Percentiles rank a stretch among this genome's conserved stretches.
These are phyloP conservation scores for Thera britannica DNA, from an alignment of 2,888 invertebrate species.

Conservation along the genomic window DNA sequence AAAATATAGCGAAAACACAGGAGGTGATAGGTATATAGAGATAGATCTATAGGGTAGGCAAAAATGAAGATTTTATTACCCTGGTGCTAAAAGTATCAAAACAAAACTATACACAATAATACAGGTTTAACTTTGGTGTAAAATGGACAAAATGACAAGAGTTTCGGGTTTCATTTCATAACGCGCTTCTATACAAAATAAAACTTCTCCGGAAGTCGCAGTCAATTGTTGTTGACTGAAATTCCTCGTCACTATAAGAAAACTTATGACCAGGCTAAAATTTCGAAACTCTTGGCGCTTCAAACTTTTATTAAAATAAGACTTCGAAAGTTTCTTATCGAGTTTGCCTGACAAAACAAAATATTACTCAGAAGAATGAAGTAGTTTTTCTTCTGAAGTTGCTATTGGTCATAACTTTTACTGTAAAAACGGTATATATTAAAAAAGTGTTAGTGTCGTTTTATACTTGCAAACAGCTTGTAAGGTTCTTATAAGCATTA, in stretches of 20 bases:
- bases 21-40: no score
- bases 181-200: slow-evolving; percentile 17
- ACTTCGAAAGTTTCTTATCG: slow-evolving; percentile 31
- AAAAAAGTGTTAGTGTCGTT: neutral
- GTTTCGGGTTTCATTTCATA: neutral
- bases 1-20: slow-evolving; percentile 9
- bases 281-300: slow-evolving; percentile 34
- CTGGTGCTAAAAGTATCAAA: neutral
- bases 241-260: slow-evolving; percentile 36
- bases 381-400: slow-evolving; percentile 17
- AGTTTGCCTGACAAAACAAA: slow-evolving; percentile 33
- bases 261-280: slow-evolving; percentile 39
- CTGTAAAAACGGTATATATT: neutral
- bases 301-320: slow-evolving; percentile 37
- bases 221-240: slow-evolving; percentile 40
- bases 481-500: neutral
- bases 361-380: slow-evolving; percentile 12
- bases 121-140: neutral
- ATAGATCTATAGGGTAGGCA: no score
- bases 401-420: slow-evolving; percentile 14
- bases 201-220: slow-evolving; percentile 33
- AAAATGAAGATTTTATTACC: no score
- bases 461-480: slow-evolving; percentile 9
- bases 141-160: neutral
- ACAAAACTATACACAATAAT: neutral